A percentile compares a stretch with the other conserved stretches of the same genome.
phyloP scores from a whole-genome alignment of 1,140 invertebrate genomes.

The Lepidostoma basale region DNA sequence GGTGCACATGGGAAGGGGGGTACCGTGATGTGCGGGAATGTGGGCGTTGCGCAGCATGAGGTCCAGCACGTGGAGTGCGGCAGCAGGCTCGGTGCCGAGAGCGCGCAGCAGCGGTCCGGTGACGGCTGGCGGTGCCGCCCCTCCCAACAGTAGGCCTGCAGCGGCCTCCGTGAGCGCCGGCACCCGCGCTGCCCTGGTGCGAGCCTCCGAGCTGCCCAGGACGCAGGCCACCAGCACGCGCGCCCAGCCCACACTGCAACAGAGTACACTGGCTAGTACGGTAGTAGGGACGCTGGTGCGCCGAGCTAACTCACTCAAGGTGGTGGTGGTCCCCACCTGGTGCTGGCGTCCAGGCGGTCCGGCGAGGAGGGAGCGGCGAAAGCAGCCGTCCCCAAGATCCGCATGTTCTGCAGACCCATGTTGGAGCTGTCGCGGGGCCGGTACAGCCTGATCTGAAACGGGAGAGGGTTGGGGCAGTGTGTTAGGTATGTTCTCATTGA shows the following conservation, averaged over 20 bases:
- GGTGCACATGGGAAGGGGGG: slow-evolving; percentile 33
- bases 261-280: too few species aligned
- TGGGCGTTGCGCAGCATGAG: slow-evolving; percentile 40
- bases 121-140: slow-evolving; percentile 65
- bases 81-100: slow-evolving; percentile 34
- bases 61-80: slow-evolving; percentile 34
- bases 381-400: slow-evolving; percentile 79
- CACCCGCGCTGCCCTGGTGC: slow-evolving; percentile 65
- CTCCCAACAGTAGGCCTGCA: slow-evolving; percentile 73
- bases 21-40: slow-evolving; percentile 42
- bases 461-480: too few species aligned
- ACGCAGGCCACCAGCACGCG: slow-evolving; percentile 36
- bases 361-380: slow-evolving; percentile 50
- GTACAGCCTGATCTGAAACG: slow-evolving; percentile 67
- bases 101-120: slow-evolving; percentile 46
- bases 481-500: too few species aligned
- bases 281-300: too few species aligned
- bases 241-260: slow-evolving; percentile 40
- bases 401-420: slow-evolving; percentile 86
- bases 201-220: slow-evolving; percentile 27
- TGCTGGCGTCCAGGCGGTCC: slow-evolving; percentile 34
- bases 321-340: slow-evolving; percentile 28
- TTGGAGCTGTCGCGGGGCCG: slow-evolving; percentile 86
- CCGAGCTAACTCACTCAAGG: neutral
- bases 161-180: slow-evolving; percentile 74